These are phyloP conservation scores for Glyphotaelius pellucidus DNA, from an alignment of 2,888 invertebrate species.

Conservation along the genomic window DNA sequence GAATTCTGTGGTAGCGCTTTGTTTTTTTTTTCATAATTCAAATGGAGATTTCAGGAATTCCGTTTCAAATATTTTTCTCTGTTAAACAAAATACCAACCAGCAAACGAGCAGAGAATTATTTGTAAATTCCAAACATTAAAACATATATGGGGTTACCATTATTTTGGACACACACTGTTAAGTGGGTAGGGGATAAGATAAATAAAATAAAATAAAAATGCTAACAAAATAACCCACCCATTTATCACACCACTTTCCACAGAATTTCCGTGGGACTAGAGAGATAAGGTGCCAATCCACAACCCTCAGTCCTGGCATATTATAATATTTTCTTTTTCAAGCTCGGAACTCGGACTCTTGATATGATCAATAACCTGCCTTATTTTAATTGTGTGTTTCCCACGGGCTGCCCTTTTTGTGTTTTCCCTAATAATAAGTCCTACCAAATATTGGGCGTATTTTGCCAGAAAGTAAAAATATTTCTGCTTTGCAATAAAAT, in stretches of 20 bases:
- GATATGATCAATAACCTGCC: neutral
- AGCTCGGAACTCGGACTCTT: neutral
- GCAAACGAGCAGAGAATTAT: neutral
- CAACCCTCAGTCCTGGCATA: neutral
- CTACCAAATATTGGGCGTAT: too few relatives aligned
- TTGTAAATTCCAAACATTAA: too few relatives aligned
- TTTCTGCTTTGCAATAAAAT: too few relatives aligned
- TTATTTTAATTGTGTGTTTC: neutral
- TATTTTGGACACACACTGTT: neutral
- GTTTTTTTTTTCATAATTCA: too few relatives aligned
- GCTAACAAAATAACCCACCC: neutral
- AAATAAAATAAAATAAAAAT: neutral
- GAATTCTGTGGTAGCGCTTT: too few relatives aligned
- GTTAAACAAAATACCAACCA: neutral
- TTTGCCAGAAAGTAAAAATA: too few relatives aligned
- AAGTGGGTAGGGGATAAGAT: neutral
- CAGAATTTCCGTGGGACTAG: neutral
- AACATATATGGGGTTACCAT: neutral
- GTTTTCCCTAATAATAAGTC: neutral
- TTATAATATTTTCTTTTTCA: neutral
- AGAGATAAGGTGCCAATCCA: neutral
- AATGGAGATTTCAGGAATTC: neutral
- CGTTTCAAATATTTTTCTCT: neutral
- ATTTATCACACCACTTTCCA: neutral
- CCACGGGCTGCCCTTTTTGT: neutral